phyloP scores from a whole-genome alignment of 2,113 vertebrate genomes.

The Ageneiosus marmoratus region DNA sequence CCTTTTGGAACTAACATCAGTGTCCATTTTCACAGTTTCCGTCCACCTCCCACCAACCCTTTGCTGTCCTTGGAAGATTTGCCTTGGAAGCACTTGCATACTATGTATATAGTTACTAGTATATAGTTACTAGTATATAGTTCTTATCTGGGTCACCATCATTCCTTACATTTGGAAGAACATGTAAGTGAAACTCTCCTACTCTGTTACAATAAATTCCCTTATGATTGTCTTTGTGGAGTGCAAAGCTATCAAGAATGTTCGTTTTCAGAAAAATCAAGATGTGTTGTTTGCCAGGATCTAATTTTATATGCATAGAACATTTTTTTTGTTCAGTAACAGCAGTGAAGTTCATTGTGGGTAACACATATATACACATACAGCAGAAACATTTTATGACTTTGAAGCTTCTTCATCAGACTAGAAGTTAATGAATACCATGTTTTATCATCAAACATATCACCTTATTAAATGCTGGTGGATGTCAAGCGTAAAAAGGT shows the following conservation, averaged over 20 bases:
- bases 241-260: background rate
- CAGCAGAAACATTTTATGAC: background rate
- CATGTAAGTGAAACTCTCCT: constrained; percentile 13
- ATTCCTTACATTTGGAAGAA: background rate
- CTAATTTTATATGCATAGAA: background rate
- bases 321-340: background rate
- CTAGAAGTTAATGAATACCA: background rate
- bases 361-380: background rate
- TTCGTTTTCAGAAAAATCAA: background rate
- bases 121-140: background rate
- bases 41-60: constrained; percentile 7
- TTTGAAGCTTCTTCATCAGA: background rate
- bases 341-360: background rate
- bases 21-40: constrained; percentile 41
- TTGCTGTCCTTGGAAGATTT: constrained; percentile 4
- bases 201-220: background rate
- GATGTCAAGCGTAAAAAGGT: background rate
- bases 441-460: background rate
- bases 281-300: background rate
- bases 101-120: background rate
- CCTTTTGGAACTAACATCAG: constrained; percentile 56
- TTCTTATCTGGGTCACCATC: background rate
- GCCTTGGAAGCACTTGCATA: background rate
- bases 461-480: background rate
- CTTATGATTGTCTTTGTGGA: background rate